Conservation (phyloP, 2,113 vertebrate species). For the Colossoma macropomum region DNA sequence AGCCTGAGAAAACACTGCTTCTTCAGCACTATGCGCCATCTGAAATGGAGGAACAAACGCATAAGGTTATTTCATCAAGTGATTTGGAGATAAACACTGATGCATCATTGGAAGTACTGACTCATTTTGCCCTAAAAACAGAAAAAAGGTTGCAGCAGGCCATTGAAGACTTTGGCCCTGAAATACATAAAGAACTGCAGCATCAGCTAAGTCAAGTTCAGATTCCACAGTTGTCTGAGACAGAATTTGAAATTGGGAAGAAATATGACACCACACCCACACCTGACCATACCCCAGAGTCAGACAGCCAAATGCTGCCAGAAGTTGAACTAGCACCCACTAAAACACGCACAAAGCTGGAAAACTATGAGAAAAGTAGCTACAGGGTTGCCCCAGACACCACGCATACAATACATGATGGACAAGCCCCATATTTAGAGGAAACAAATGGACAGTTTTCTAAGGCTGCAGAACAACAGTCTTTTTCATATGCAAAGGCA, state of each 20-base stretch:
- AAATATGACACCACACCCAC: not conserved
- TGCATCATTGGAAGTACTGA: constrained; percentile 67
- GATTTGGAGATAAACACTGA: constrained; percentile 51
- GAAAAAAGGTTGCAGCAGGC: constrained; percentile 72
- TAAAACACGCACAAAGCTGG: not conserved
- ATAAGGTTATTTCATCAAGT: constrained; percentile 12
- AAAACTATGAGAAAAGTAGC: not conserved
- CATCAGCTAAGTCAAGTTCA: constrained; percentile 10
- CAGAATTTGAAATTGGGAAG: not conserved
- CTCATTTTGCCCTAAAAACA: constrained; percentile 67
- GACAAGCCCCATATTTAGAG: not conserved
- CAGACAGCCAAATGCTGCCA: not conserved
- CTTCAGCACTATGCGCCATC: not conserved
- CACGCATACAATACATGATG: not conserved
- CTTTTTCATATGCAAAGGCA: not conserved
- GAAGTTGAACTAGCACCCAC: not conserved
- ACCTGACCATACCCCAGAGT: not conserved
- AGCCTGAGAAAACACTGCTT: constrained; percentile 21
- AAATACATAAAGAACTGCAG: constrained; percentile 18
- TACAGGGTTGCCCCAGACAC: not conserved
- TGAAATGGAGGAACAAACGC: constrained; percentile 22
- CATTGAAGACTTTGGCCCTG: constrained; percentile 62
- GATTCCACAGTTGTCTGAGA: constrained; percentile 9
- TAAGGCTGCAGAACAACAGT: not conserved
- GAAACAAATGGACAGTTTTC: not conserved